Evolutionary conservation across 2,888 invertebrate species (phyloP), one percentile per base, ranked within the genome.

Genomic region (Spisula solida): DNA sequence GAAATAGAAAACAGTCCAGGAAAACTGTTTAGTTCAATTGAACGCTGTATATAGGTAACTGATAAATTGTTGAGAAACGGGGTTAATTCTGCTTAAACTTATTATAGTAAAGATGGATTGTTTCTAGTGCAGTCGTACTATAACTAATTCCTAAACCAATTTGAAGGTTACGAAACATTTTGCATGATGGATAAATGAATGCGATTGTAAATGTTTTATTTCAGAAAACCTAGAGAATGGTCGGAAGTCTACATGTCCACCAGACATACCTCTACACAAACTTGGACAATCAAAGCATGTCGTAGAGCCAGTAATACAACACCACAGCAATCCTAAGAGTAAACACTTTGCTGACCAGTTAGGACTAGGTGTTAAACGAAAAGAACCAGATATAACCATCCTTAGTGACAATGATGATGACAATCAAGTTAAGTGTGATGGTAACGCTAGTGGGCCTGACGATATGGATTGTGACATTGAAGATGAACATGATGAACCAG

Each of bases 201-300:
- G 25, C 25, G n/a, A 25, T 10, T 25, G 10, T 66, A 25, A 6
- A 66, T 75, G 18, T 75, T 29, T 70, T 70, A 47, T 41, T 87
- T 18, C 83, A 87, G 87, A 83, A 87, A 87, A 83, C 82, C 34
- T 83, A 82, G 87, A 83, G 51, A 80, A 47, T 31, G 79, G 66
- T 1, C 14, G n/a, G n/a, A 82, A 60, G 70, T 60, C 79, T 14
- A 31, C 12, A 10, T 47, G 60, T 48, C n/a, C 18, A 10, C n/a
- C 25, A 1, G 55, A 78, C 1, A 34, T 56, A 2, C 82, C 55
- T 18, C 34, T 47, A 20, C 29, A 56, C 18, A 51, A 66, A 29
- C 18, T 86, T 48, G 70, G 31, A 48, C 29, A 86, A 20, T 41
- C 55, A 4, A 41, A 31, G 55, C n/a, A 31, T 2, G 25, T 56